Conservation (phyloP, 2,113 vertebrate genomes). For the Osmerus mordax region DNA sequence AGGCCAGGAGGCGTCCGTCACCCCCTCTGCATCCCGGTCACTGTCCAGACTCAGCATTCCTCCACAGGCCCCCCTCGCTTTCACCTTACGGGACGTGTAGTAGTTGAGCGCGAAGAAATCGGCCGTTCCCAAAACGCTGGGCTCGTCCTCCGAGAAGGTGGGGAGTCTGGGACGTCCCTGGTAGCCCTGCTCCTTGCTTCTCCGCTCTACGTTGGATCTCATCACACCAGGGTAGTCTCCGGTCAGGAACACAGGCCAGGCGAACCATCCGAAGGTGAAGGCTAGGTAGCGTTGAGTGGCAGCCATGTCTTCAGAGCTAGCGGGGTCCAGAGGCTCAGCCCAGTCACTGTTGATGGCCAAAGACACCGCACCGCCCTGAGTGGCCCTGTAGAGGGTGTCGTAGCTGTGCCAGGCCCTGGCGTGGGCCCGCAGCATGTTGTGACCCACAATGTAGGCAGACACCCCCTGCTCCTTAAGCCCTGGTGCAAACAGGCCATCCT, state of each 20-base stretch:
- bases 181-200: slow-evolving; percentile 63
- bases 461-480: slow-evolving; percentile 64
- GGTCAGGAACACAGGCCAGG: slow-evolving; percentile 77
- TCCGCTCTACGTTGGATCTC: slow-evolving; percentile 65
- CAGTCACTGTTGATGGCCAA: slow-evolving; percentile 72
- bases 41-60: slow-evolving; percentile 45
- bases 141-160: slow-evolving; percentile 73
- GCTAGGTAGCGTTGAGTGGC: slow-evolving; percentile 62
- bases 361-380: slow-evolving; percentile 68
- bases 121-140: slow-evolving; percentile 67
- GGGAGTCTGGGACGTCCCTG: slow-evolving; percentile 61
- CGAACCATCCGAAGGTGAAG: slow-evolving; percentile 76
- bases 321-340: slow-evolving; percentile 64
- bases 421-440: slow-evolving; percentile 77
- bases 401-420: slow-evolving; percentile 79
- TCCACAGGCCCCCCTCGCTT: slow-evolving; percentile 36
- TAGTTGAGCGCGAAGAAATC: slow-evolving; percentile 84
- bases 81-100: slow-evolving; percentile 74
- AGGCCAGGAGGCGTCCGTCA: slow-evolving; percentile 75
- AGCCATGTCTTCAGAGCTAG: slow-evolving; percentile 55
- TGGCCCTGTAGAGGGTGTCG: slow-evolving; percentile 58
- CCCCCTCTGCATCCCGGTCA: slow-evolving; percentile 58
- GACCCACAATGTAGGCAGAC: slow-evolving; percentile 68
- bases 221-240: slow-evolving; percentile 78
- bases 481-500: slow-evolving; percentile 63